Conservation (phyloP, 30 jellyfish, hydroid and myxozoan species). For the Phacellophora camtschatica region DNA sequence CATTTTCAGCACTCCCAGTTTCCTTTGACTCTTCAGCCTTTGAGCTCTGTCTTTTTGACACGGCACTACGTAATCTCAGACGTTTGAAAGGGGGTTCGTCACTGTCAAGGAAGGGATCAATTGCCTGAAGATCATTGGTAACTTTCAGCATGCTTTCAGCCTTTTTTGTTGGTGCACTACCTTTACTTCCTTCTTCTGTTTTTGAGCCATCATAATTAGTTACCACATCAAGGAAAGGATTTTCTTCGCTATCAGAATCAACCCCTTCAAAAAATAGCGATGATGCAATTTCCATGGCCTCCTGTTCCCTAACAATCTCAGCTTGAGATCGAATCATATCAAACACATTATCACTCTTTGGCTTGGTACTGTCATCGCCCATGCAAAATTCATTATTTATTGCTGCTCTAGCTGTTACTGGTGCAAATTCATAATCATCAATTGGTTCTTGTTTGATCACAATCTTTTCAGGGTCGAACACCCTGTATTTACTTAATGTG, state of each 20-base stretch:
- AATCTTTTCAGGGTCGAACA: not conserved
- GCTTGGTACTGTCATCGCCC: not conserved
- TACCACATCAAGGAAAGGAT: not conserved
- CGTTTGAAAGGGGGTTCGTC: not conserved
- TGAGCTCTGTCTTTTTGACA: too few relatives aligned
- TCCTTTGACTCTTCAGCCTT: not conserved
- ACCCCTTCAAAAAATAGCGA: slow-evolving; percentile 6
- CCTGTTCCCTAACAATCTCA: slow-evolving; percentile 11
- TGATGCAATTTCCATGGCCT: slow-evolving; percentile 2
- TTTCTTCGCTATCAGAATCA: not conserved
- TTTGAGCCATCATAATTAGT: not conserved
- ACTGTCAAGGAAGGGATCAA: not conserved
- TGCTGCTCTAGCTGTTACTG: not conserved
- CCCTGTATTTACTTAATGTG: too few relatives aligned
- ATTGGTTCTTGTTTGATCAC: not conserved
- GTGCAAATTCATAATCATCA: not conserved
- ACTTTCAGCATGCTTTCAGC: too few relatives aligned
- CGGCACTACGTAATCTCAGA: not conserved
- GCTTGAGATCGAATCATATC: slow-evolving; percentile 7
- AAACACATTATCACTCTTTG: not conserved
- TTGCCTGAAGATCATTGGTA: not conserved
- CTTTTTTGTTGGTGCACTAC: not conserved
- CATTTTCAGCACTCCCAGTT: not conserved
- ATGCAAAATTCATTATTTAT: not conserved
- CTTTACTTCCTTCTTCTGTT: not conserved